These are phyloP conservation scores for Noctua janthe DNA, from an alignment of 2,888 invertebrate genomes.

Conservation along the genomic window DNA sequence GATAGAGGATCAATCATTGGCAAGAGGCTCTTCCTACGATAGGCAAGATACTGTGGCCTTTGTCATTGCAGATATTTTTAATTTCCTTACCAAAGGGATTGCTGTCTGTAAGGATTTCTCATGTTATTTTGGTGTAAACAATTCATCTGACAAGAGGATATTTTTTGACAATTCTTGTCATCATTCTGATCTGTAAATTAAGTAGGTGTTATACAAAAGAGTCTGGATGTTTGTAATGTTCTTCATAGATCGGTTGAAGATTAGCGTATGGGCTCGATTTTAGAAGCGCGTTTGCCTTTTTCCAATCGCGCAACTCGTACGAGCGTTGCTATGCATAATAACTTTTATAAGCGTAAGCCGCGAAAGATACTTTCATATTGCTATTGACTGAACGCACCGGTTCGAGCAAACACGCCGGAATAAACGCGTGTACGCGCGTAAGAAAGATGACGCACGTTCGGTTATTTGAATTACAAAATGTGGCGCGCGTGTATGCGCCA, in stretches of 20 bases:
- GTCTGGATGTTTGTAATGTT: background rate
- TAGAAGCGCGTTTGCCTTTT: no score
- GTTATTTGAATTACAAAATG: no score
- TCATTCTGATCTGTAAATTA: background rate
- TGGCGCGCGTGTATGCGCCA: no score
- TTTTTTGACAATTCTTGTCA: conserved; percentile 5
- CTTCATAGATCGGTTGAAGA: background rate
- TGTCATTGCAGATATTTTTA: background rate
- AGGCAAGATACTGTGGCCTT: background rate
- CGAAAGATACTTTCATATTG: no score
- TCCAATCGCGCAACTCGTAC: no score
- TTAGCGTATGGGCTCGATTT: background rate
- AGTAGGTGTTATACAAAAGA: background rate
- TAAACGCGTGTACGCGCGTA: no score
- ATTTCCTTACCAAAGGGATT: background rate
- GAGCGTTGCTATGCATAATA: no score
- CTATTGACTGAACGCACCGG: no score
- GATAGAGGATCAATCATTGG: background rate
- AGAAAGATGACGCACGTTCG: no score
- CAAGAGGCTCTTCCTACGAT: no score
- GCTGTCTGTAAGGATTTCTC: background rate
- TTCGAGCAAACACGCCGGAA: no score
- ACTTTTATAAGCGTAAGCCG: no score
- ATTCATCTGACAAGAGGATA: conserved; percentile 1
- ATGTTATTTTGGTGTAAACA: conserved; percentile 7